Evolutionary conservation across 2,888 invertebrate species (phyloP).

Genomic region (Luperina testacea): DNA sequence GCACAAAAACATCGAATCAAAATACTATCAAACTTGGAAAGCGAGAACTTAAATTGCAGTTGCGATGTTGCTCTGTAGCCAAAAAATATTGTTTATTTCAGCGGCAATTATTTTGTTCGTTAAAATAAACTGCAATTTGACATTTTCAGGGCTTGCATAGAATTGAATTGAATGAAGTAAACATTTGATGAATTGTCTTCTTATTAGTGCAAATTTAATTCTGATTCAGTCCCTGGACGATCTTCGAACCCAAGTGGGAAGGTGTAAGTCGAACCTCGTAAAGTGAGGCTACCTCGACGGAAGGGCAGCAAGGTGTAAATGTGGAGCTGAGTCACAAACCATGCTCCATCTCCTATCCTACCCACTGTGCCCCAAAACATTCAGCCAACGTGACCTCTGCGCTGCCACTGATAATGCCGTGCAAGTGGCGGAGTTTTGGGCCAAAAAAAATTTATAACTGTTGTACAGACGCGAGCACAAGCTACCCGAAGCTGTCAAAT

Average conservation of each 20-base stretch:
- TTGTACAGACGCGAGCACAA: no score
- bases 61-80: no score
- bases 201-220: not conserved
- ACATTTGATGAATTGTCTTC: not conserved
- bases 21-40: slow-evolving; percentile 14
- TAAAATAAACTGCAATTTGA: not conserved
- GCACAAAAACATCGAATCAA: slow-evolving; percentile 14
- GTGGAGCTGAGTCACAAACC: not conserved
- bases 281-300: not conserved
- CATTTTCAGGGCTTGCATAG: not conserved
- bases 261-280: not conserved
- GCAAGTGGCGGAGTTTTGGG: no score
- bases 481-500: no score
- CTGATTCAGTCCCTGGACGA: not conserved
- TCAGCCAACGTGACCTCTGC: no score
- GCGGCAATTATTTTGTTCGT: not conserved
- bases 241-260: not conserved
- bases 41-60: slow-evolving; percentile 1
- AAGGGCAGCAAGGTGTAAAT: not conserved
- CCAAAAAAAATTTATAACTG: no score
- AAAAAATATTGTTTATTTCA: not conserved
- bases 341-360: no score
- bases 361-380: no score
- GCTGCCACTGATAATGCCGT: no score
- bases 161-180: not conserved